Percentiles rank a stretch among this genome's conserved stretches.
These are phyloP conservation scores for Spinus pinus DNA, from an alignment of 2,797 vertebrate genomes.

Conservation along the genomic window DNA sequence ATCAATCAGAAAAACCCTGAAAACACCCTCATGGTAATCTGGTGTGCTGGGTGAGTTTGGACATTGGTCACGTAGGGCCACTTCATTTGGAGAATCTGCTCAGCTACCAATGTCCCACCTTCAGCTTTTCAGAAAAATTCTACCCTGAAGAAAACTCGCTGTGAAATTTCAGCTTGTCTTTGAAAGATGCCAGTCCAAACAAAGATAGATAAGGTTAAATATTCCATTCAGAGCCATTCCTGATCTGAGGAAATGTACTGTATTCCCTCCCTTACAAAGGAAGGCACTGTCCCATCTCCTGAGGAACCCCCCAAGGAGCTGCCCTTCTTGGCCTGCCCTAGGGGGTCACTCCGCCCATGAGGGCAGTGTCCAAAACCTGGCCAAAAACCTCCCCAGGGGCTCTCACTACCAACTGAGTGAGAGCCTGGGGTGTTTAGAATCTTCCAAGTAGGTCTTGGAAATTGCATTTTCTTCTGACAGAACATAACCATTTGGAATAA, in stretches of 20 bases:
- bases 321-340: not conserved
- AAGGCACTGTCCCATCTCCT: not conserved
- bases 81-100: not conserved
- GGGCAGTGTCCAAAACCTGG: fast-evolving
- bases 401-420: not conserved
- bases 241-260: not conserved
- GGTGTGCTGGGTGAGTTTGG: not conserved
- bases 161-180: not conserved
- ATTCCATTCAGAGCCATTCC: not conserved
- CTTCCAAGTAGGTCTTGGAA: not conserved
- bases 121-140: not conserved
- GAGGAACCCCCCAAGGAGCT: fast-evolving
- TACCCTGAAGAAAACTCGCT: not conserved
- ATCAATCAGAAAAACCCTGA: not conserved
- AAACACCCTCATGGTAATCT: not conserved
- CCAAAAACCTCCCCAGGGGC: not conserved
- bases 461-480: not conserved
- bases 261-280: not conserved
- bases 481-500: not conserved
- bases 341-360: not conserved
- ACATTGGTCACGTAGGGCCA: not conserved
- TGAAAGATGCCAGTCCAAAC: not conserved
- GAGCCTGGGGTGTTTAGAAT: not conserved
- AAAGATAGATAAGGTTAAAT: not conserved
- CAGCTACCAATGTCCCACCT: not conserved